Base-by-base conservation (phyloP, 2,888 invertebrate genomes). In the Eristalis arbustorum region DNA sequence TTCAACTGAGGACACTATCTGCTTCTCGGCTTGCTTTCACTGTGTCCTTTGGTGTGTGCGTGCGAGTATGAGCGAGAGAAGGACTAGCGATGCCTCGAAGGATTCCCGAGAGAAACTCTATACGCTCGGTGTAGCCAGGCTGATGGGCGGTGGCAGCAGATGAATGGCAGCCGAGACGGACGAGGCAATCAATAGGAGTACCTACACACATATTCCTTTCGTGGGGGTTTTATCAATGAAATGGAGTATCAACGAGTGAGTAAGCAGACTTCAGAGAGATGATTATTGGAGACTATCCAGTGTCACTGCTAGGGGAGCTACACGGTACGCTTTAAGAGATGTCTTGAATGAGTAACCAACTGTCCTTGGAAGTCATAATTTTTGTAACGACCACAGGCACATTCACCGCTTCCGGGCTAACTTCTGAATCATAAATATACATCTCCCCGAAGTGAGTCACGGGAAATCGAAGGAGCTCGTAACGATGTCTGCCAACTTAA, bases 151-250 rank as follows among this genome's bases (percentile, higher is more conserved):
- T 73, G 67, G 59, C 49, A 49, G 34, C 42, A 40, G 25, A 18
- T 74, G 73, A 64, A 74, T 74, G 64, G 59, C 42, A 23, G 31
- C 31, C 31, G 28, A 49, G 25, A 22, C 5, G 18, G n/a, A 23
- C 18, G 28, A 28, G 56, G 37, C 67, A 73, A 74, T 80, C 80
- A 74, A 80, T 80, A 68, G 73, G 61, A 77, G 71, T 62, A n/a
- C n/a, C n/a, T n/a, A 57, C 57, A 40, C 40, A 18, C 37, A 10
- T 31, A 34, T 31, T 18, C 56, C 40, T 8, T n/a, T 40, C 61
- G 42, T 23, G 31, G 76, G 73, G 63, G 42, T 69, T 80, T 81
- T 64, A 81, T 81, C 80, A 81, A 81, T 81, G 80, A 75, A 81
- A 75, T 34, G 69, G 63, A 59, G 59, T 66, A 64, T 59, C 68